phyloP scores from a whole-genome alignment of 2,888 invertebrate genomes.

The Tinea semifulvella region DNA sequence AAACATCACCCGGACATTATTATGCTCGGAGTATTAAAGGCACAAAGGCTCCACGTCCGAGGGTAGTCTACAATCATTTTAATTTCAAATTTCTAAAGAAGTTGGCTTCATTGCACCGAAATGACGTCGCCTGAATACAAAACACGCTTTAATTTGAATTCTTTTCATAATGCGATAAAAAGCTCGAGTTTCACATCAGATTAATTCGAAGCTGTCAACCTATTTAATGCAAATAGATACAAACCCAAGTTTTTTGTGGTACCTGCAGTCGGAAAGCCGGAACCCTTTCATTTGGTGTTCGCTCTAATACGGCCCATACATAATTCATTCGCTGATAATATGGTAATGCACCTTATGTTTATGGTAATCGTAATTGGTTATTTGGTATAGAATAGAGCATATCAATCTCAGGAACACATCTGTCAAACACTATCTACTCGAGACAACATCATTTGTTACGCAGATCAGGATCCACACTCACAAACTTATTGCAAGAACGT shows the following conservation, averaged over 20 bases:
- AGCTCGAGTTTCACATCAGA: constrained; percentile 7
- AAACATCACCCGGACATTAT: neutral
- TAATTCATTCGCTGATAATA: constrained; percentile 54
- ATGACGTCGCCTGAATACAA: constrained; percentile 5
- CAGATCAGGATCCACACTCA: neutral
- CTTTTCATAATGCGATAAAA: constrained; percentile 11
- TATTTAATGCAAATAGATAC: constrained; percentile 5
- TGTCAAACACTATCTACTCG: constrained; percentile 38
- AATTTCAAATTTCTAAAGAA: constrained; percentile 14
- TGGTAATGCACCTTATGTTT: constrained; percentile 59
- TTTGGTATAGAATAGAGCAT: constrained; percentile 30
- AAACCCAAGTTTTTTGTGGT: neutral
- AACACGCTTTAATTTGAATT: constrained; percentile 4
- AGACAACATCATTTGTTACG: constrained; percentile 28
- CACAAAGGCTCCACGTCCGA: neutral
- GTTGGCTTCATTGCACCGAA: constrained; percentile 12
- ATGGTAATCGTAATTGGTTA: constrained; percentile 64
- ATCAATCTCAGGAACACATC: constrained; percentile 31
- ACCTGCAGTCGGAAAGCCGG: neutral
- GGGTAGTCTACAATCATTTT: constrained; percentile 5
- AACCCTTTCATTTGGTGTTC: constrained; percentile 13
- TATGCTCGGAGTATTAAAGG: constrained; percentile 5
- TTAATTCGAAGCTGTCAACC: constrained; percentile 5
- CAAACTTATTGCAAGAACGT: too few species aligned
- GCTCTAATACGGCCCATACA: constrained; percentile 29